phyloP scores from a whole-genome alignment of 2,888 invertebrate genomes.

The Acronicta aceris region DNA sequence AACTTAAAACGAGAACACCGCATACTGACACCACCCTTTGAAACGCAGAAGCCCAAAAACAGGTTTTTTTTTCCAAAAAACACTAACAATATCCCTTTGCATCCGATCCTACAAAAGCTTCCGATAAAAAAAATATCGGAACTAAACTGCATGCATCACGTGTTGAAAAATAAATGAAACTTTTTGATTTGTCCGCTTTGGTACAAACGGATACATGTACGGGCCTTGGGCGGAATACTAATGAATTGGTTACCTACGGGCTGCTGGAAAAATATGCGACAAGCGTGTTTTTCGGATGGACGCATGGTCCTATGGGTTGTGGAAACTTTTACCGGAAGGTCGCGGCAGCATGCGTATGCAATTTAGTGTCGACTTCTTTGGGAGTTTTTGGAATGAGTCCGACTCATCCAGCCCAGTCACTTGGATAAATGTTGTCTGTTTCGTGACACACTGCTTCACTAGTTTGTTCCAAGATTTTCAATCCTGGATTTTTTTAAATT shows the following conservation, averaged over 20 bases:
- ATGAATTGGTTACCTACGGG: constrained; percentile 68
- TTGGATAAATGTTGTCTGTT: too few species aligned
- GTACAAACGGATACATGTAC: constrained; percentile 52
- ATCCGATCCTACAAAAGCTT: constrained; percentile 23
- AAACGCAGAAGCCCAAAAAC: constrained; percentile 8
- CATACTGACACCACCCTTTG: constrained; percentile 24
- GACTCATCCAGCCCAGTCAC: too few species aligned
- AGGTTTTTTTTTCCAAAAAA: constrained; percentile 34
- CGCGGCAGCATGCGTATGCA: constrained; percentile 1
- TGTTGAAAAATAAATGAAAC: constrained; percentile 53
- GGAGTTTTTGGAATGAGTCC: background rate
- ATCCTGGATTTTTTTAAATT: too few species aligned
- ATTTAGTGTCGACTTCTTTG: background rate
- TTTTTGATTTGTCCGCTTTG: constrained; percentile 62
- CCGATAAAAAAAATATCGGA: constrained; percentile 37
- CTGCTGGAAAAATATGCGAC: constrained; percentile 50
- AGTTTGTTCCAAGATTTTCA: too few species aligned
- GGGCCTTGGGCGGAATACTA: constrained; percentile 66
- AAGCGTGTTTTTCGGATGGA: constrained; percentile 43
- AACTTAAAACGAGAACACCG: constrained; percentile 4
- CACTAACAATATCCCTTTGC: constrained; percentile 29
- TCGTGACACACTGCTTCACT: too few species aligned
- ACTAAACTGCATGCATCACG: constrained; percentile 51
- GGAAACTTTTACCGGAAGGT: background rate
- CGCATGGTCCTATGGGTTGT: constrained; percentile 30